phyloP scores from a whole-genome alignment of 2,113 vertebrate genomes.

The Psilopogon haemacephalus region DNA sequence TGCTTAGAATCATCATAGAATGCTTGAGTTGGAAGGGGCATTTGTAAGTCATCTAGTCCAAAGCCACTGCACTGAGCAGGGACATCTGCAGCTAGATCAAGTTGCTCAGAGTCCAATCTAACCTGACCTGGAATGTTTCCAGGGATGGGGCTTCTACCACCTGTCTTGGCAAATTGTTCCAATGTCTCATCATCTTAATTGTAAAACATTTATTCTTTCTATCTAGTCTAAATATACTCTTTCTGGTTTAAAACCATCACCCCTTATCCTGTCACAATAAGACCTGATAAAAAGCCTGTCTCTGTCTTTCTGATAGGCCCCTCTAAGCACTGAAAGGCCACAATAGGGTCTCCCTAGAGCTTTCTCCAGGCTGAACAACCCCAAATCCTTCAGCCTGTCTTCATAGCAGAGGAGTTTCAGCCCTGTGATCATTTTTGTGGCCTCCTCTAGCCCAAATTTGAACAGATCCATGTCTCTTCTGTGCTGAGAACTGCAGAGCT shows the following conservation, averaged over 20 bases:
- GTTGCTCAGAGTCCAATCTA: not conserved
- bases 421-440: too few relatives aligned
- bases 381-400: not conserved
- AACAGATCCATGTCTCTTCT: too few relatives aligned
- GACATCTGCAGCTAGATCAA: not conserved
- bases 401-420: not conserved
- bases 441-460: too few relatives aligned
- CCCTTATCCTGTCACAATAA: too few relatives aligned
- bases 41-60: not conserved
- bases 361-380: not conserved
- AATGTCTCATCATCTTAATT: too few relatives aligned
- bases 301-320: not conserved
- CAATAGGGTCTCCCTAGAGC: not conserved
- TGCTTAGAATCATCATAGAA: not conserved
- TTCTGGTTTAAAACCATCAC: too few relatives aligned
- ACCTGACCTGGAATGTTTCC: not conserved
- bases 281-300: not conserved
- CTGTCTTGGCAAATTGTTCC: not conserved
- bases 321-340: not conserved
- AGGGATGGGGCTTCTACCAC: not conserved
- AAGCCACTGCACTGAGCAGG: not conserved
- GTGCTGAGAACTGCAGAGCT: too few relatives aligned
- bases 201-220: too few relatives aligned
- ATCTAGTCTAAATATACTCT: too few relatives aligned
- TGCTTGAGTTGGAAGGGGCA: not conserved